Evolutionary conservation across 2,888 invertebrate species (phyloP).

Genomic region (Orchestes rusci): DNA sequence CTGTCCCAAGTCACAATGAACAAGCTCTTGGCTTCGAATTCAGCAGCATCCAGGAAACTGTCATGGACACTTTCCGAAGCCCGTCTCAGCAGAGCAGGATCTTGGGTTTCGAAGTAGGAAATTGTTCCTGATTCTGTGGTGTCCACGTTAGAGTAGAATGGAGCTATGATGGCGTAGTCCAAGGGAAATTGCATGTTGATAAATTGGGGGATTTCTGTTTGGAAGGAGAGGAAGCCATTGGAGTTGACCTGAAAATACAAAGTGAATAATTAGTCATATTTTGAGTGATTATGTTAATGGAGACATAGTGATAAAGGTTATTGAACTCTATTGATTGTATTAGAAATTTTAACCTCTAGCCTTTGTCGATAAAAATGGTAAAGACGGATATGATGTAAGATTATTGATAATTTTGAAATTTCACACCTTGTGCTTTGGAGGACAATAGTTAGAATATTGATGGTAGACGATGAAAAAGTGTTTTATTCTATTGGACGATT

Average conservation of each 20-base stretch:
- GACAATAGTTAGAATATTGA: too few species aligned
- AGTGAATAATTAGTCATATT: neutral
- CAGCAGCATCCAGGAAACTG: constrained; percentile 62
- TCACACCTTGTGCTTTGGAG: too few species aligned
- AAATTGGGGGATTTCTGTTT: constrained; percentile 80
- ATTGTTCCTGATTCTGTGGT: constrained; percentile 65
- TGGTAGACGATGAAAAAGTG: too few species aligned
- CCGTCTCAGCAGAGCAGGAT: constrained; percentile 53
- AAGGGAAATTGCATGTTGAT: constrained; percentile 84
- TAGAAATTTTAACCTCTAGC: too few species aligned
- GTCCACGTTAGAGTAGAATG: constrained; percentile 88
- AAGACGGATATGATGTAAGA: too few species aligned
- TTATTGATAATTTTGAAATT: too few species aligned
- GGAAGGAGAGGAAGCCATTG: constrained; percentile 84
- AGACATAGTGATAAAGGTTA: too few species aligned
- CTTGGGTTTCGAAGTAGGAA: constrained; percentile 63
- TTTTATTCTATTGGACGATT: too few species aligned
- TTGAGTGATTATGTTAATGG: too few species aligned
- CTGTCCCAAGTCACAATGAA: constrained; percentile 84
- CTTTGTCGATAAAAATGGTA: too few species aligned
- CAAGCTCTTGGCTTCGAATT: constrained; percentile 70
- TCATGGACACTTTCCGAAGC: constrained; percentile 65
- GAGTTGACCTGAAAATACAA: constrained; percentile 67
- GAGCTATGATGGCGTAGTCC: constrained; percentile 83
- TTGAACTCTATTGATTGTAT: too few species aligned